Evolutionary conservation across 2,113 vertebrate species (phyloP).

Genomic region (Gallinago jamesoni): DNA sequence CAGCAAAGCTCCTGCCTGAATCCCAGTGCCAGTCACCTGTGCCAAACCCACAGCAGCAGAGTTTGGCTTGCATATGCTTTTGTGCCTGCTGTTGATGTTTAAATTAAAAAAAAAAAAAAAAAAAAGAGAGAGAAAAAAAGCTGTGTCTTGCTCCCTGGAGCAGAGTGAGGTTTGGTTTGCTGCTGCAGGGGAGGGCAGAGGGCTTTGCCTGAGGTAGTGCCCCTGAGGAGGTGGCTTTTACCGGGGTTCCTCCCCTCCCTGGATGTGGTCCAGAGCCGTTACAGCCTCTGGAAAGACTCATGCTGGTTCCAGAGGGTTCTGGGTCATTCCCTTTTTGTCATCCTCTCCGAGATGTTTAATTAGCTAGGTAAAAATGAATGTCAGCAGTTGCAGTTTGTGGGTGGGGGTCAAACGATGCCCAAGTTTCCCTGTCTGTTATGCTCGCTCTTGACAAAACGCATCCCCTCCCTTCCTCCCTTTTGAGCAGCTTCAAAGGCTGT

Average conservation of each 20-base stretch:
- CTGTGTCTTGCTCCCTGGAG: background rate
- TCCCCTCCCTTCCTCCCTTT: background rate
- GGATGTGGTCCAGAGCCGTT: fast-evolving
- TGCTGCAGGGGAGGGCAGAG: background rate
- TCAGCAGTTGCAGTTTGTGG: background rate
- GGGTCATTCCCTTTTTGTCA: background rate
- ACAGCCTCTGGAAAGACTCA: background rate
- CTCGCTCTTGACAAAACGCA: background rate
- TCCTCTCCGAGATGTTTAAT: background rate
- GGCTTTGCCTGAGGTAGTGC: background rate
- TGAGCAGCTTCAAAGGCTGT: background rate
- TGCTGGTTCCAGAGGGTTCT: background rate
- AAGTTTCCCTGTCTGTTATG: background rate
- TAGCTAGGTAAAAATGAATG: background rate
- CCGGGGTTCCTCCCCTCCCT: background rate
- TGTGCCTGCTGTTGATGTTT: background rate
- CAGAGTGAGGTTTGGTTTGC: fast-evolving
- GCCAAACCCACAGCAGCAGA: background rate
- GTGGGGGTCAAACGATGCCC: fast-evolving
- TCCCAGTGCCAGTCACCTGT: background rate
- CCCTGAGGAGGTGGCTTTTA: background rate
- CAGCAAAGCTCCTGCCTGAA: background rate
- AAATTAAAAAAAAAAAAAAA: background rate
- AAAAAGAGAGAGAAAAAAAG: background rate
- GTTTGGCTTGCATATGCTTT: background rate